Base-by-base conservation (phyloP, 2,797 vertebrate species). In the Rhynchotus rufescens region DNA sequence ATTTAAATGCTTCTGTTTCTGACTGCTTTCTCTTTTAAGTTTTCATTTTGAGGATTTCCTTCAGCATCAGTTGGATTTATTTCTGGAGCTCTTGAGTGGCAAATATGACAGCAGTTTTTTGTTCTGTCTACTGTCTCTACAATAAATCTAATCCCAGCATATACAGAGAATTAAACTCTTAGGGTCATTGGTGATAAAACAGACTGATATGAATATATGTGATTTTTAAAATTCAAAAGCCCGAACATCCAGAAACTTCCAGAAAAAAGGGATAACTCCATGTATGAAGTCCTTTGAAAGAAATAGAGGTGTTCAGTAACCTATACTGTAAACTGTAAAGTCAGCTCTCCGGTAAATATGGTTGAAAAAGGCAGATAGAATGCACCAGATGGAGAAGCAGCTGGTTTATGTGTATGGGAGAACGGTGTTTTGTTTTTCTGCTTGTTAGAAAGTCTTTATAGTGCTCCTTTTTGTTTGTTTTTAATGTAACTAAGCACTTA, bases 1-100 rank as follows among this genome's bases (percentile, higher is more conserved):
- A 85, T 51, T 83, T 92, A 76, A 57, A 69, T 79, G 69, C 62
- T 92, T 59, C 67, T 57, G 73, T 93, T 96, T 96, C 84, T 93
- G 85, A 91, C 75, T 88, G 15, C 61, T 83, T 88, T 86, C 14
- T 80, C 32, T 88, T 89, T 80, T 62, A 92, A 80, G 17, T 88
- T 92, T 81, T 86, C 44, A 51, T 95, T 91, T 75, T 85, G 69
- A 91, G 75, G 25, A 80, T 89, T 83, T 19, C 67, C 47, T 95
- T 90, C 74, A 86, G 59, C 14, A 52, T 77, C 90, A 85, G 68
- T 44, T 42, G n/a, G 38, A 51, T 87, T 78, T 77, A 34, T 84
- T 74, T 83, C 32, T 65, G 40, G 23, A 78, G 20, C 13, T 54
- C 32, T 92, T 59, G 77, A 86, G 16, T 12, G 81, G 47, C 44